A percentile compares a stretch with the other conserved stretches of the same genome.
phyloP scores from a whole-genome alignment of 1,140 invertebrate species.

The Agrypnia vestita region DNA sequence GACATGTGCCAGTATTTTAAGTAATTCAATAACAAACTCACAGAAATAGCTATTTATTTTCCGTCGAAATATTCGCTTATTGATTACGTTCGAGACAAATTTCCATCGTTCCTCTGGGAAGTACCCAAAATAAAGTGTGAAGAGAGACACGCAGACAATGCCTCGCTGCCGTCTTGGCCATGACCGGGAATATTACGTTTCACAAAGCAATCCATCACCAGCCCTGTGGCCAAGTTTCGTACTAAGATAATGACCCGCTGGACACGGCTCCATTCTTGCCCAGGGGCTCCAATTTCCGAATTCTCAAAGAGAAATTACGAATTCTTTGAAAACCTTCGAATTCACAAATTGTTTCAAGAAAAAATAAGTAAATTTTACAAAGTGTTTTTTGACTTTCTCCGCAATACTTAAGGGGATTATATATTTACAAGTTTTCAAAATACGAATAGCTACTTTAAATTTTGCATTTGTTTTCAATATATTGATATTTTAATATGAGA shows the following conservation, averaged over 20 bases:
- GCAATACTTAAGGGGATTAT: no score
- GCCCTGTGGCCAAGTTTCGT: constrained; percentile 1
- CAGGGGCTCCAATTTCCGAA: neutral
- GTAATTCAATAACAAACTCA: no score
- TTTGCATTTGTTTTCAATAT: no score
- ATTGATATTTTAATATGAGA: no score
- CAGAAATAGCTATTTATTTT: neutral
- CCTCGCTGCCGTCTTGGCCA: neutral
- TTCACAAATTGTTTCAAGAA: no score
- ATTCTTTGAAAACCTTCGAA: no score
- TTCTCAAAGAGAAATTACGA: no score
- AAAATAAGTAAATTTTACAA: no score
- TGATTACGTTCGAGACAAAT: constrained; percentile 28
- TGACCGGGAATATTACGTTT: constrained; percentile 25
- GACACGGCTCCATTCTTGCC: neutral
- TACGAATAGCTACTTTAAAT: no score
- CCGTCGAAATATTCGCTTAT: neutral
- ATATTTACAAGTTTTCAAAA: no score
- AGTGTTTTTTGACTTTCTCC: no score
- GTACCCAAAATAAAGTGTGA: constrained; percentile 19
- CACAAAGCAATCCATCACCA: constrained; percentile 17
- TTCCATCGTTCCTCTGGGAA: neutral
- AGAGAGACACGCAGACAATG: constrained; percentile 21
- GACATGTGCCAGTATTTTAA: no score
- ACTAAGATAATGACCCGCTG: constrained; percentile 10